Conservation (phyloP, 2,888 invertebrate species). For the Agriopis aurantiaria region DNA sequence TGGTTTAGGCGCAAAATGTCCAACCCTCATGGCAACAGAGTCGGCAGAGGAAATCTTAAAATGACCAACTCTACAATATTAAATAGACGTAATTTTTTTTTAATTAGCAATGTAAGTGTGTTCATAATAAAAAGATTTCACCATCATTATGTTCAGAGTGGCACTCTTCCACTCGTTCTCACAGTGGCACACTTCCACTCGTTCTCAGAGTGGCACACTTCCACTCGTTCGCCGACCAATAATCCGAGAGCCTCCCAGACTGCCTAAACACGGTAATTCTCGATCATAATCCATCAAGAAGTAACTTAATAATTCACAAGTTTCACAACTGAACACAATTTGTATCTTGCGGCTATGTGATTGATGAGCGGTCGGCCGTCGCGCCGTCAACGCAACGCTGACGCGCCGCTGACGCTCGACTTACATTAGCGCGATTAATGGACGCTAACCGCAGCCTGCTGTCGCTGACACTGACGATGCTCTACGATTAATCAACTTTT, state of each 20-base stretch:
- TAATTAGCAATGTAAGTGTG: not conserved
- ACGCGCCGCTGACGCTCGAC: conserved; percentile 26
- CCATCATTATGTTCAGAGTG: not conserved
- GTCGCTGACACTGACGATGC: conserved; percentile 31
- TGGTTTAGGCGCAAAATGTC: too few relatives aligned
- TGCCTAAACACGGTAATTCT: not conserved
- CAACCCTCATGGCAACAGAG: too few relatives aligned
- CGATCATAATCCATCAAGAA: conserved; percentile 18
- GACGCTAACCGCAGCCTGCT: conserved; percentile 24
- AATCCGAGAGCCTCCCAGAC: not conserved
- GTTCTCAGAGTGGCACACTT: not conserved
- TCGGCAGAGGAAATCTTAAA: too few relatives aligned
- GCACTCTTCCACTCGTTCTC: not conserved
- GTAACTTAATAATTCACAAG: conserved; percentile 2
- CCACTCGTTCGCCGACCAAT: not conserved
- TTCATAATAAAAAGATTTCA: not conserved
- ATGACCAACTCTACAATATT: too few relatives aligned
- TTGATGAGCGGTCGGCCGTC: conserved; percentile 16
- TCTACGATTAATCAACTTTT: conserved; percentile 40
- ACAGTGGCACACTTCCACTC: not conserved
- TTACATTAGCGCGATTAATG: conserved; percentile 42
- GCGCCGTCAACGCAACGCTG: conserved; percentile 20
- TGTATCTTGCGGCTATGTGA: conserved; percentile 16
- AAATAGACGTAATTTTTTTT: too few relatives aligned
- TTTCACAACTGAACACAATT: conserved; percentile 9